These are phyloP conservation scores for Amiota minor DNA, from an alignment of 2,888 invertebrate species.

Conservation along the genomic window DNA sequence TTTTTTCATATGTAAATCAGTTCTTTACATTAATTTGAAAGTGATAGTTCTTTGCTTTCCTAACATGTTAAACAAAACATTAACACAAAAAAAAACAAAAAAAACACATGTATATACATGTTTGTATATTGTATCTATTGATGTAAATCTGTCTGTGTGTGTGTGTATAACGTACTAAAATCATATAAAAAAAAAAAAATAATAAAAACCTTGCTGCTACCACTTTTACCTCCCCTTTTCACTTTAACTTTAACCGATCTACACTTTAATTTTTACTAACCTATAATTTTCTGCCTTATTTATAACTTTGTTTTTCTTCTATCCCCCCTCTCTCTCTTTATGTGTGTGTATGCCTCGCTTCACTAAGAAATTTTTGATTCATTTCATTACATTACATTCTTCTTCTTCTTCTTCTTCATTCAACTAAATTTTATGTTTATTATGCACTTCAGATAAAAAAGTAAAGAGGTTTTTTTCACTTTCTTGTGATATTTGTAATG, in stretches of 20 bases:
- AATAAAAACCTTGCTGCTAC: background rate
- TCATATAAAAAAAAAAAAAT: background rate
- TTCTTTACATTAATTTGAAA: conserved; percentile 47
- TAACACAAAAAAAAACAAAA: background rate
- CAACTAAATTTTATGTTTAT: too few species aligned
- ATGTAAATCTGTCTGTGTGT: too few species aligned
- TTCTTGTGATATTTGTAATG: too few species aligned
- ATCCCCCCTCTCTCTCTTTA: too few species aligned
- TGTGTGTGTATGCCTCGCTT: too few species aligned
- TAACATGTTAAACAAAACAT: conserved; percentile 20
- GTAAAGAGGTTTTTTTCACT: too few species aligned
- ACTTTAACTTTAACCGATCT: background rate
- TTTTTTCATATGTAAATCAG: conserved; percentile 13
- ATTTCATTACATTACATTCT: too few species aligned
- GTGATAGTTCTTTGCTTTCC: conserved; percentile 54
- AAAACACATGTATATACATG: background rate
- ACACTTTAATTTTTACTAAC: conserved; percentile 16
- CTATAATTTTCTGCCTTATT: conserved; percentile 28
- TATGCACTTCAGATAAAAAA: too few species aligned
- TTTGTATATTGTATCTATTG: background rate
- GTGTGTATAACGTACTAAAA: too few species aligned
- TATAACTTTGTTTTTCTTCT: conserved; percentile 17
- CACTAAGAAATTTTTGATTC: too few species aligned
- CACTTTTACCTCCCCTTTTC: conserved; percentile 1
- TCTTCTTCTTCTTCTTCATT: too few species aligned